These are phyloP conservation scores for Labia minor DNA, from an alignment of 2,888 invertebrate species.

Conservation along the genomic window DNA sequence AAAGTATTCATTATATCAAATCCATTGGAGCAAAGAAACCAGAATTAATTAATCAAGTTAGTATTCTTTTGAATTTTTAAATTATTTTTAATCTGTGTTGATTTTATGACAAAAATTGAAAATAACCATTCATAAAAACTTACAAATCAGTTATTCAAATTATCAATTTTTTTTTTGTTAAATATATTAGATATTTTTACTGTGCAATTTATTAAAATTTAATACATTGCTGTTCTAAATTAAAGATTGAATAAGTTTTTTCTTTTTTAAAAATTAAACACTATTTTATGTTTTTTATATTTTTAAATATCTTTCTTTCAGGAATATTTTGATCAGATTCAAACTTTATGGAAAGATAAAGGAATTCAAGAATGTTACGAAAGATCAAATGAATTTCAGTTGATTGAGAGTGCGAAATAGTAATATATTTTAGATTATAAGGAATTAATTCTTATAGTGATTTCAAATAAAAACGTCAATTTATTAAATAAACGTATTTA, in stretches of 20 bases:
- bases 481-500: neutral
- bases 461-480: slow-evolving; percentile 13
- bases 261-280: too few species aligned
- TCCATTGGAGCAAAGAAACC: slow-evolving; percentile 44
- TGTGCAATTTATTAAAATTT: too few species aligned
- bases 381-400: slow-evolving; percentile 64
- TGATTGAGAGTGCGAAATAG: slow-evolving; percentile 75
- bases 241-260: too few species aligned
- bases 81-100: too few species aligned
- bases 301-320: slow-evolving; percentile 38
- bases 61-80: slow-evolving; percentile 23
- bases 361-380: slow-evolving; percentile 58
- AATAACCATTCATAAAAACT: too few species aligned
- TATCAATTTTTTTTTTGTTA: too few species aligned
- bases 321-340: slow-evolving; percentile 62
- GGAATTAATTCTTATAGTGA: neutral
- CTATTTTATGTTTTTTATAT: too few species aligned
- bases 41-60: slow-evolving; percentile 46
- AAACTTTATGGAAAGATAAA: slow-evolving; percentile 55
- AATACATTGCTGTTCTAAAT: too few species aligned
- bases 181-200: too few species aligned
- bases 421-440: slow-evolving; percentile 40
- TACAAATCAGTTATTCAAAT: too few species aligned
- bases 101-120: too few species aligned
- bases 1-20: slow-evolving; percentile 42